Percentiles rank a stretch among this genome's conserved stretches.
Evolutionary conservation across 2,888 invertebrate species (phyloP).

Genomic region (Lysandra bellargus): DNA sequence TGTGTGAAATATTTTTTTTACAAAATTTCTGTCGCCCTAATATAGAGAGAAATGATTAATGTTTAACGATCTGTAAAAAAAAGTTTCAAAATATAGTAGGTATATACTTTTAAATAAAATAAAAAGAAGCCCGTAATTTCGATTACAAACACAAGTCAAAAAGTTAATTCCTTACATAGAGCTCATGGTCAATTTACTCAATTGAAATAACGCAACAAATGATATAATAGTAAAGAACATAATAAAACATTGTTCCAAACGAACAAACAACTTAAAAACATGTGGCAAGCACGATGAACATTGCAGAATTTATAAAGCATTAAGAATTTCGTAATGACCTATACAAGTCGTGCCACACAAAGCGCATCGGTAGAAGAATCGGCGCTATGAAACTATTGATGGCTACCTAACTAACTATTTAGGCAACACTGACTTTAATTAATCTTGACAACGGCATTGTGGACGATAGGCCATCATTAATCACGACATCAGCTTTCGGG

Average conservation of each 20-base stretch:
- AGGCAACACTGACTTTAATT: conserved; percentile 74
- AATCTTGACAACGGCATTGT: conserved; percentile 74
- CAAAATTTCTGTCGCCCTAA: no score
- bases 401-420: conserved; percentile 71
- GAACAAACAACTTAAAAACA: neutral
- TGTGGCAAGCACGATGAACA: conserved; percentile 26
- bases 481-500: conserved; percentile 48
- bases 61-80: no score
- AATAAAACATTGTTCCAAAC: conserved; percentile 25
- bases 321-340: conserved; percentile 40
- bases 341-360: conserved; percentile 34
- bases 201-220: neutral
- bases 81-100: no score
- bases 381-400: conserved; percentile 36
- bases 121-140: neutral
- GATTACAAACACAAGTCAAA: neutral
- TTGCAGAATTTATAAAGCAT: conserved; percentile 32
- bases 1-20: no score
- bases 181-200: neutral
- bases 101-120: no score
- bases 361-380: conserved; percentile 38
- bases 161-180: neutral
- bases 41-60: no score
- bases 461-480: conserved; percentile 66
- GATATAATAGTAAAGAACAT: neutral